These are phyloP conservation scores for Dryoscopus gambensis DNA, from an alignment of 2,113 vertebrate genomes.

Conservation along the genomic window DNA sequence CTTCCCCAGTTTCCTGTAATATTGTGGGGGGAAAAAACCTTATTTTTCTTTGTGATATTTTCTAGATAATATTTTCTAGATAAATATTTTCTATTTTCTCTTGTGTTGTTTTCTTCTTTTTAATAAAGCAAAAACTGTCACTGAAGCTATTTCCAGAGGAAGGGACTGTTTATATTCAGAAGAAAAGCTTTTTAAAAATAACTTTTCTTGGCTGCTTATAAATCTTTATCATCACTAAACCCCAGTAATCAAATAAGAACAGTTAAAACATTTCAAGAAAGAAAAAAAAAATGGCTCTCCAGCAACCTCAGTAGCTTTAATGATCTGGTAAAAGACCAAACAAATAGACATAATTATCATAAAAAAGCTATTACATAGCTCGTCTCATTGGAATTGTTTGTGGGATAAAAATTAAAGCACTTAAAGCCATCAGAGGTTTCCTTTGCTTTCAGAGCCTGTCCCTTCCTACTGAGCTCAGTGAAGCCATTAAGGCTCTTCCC, in stretches of 20 bases:
- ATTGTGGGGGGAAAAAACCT: accelerated
- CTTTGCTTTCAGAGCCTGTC: background rate
- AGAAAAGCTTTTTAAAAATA: background rate
- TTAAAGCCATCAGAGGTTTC: background rate
- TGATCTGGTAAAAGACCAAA: conserved; percentile 26
- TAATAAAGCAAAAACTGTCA: background rate
- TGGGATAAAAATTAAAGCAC: conserved; percentile 7
- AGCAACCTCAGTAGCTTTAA: conserved; percentile 23
- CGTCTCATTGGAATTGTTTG: conserved; percentile 17
- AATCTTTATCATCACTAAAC: background rate
- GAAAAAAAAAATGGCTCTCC: background rate
- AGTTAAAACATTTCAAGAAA: background rate
- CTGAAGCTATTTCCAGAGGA: background rate
- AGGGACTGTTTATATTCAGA: background rate
- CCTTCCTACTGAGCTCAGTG: background rate
- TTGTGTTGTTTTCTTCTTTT: background rate
- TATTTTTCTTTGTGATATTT: background rate
- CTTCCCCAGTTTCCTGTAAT: background rate
- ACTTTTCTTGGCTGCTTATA: background rate
- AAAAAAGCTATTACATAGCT: conserved; percentile 32
- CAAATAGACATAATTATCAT: conserved; percentile 37
- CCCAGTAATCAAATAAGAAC: background rate
- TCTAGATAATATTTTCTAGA: background rate
- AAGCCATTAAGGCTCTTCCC: background rate
- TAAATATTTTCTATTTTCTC: background rate